Conservation (phyloP, 2,797 vertebrate species). For the Mormyrus proboscirostris region DNA sequence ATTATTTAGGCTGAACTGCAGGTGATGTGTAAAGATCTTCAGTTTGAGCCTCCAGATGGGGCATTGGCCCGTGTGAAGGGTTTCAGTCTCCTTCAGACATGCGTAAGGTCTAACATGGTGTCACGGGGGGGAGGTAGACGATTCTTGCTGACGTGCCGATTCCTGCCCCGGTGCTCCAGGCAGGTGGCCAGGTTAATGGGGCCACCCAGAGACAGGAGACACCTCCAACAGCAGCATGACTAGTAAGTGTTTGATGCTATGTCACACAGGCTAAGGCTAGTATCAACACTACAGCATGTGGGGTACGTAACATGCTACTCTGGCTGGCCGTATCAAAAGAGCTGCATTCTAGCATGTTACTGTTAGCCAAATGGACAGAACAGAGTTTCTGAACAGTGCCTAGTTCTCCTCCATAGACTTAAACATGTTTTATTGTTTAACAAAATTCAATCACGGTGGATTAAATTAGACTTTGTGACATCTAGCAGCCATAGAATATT, state of each 20-base stretch:
- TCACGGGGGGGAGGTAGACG: background rate
- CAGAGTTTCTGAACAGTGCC: background rate
- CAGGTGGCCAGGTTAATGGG: background rate
- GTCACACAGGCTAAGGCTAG: background rate
- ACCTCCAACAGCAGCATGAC: background rate
- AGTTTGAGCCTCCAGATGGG: background rate
- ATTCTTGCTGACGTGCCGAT: background rate
- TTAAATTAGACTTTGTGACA: background rate
- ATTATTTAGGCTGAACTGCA: background rate
- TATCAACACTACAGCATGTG: background rate
- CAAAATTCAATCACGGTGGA: background rate
- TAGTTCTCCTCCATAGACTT: background rate
- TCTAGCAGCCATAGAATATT: background rate
- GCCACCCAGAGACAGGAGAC: background rate
- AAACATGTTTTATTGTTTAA: background rate
- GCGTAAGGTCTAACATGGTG: background rate
- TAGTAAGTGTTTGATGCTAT: background rate
- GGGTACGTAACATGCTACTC: background rate
- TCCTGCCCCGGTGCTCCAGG: background rate
- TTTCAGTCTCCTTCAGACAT: background rate
- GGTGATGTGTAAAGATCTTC: background rate
- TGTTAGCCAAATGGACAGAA: background rate
- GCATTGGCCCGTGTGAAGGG: background rate
- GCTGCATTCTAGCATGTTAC: background rate
- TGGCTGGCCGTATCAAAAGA: background rate